Conservation (phyloP, 2,113 vertebrate species). For the Pomatostomus ruficeps region DNA sequence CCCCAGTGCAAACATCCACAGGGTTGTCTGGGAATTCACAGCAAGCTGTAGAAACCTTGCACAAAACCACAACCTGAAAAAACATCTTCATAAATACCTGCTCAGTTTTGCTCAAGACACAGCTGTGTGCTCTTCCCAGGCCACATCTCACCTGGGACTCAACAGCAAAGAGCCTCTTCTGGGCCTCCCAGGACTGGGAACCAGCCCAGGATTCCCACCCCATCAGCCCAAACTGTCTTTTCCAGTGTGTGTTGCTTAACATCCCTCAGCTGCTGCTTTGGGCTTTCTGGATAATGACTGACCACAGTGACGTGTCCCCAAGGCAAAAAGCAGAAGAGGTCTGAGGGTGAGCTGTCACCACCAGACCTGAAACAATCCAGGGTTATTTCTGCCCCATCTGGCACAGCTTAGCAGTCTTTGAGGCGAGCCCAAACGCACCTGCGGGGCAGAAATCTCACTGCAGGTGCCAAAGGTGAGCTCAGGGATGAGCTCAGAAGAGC, state of each 20-base stretch:
- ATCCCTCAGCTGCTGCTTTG: background rate
- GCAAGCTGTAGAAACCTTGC: background rate
- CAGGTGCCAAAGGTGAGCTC: slow-evolving; percentile 56
- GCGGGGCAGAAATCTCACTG: background rate
- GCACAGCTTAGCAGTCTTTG: background rate
- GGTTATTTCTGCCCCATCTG: background rate
- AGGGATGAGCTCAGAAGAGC: slow-evolving; percentile 45
- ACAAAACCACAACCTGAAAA: background rate
- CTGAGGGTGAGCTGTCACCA: background rate
- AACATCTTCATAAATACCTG: background rate
- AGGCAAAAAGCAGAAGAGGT: slow-evolving; percentile 12
- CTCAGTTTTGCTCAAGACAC: background rate
- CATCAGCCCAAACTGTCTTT: background rate
- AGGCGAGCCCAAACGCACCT: background rate
- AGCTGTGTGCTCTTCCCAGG: background rate
- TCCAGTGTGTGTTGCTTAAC: slow-evolving; percentile 6
- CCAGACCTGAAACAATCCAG: background rate
- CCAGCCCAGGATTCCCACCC: background rate
- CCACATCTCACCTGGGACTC: background rate
- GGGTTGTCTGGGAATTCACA: slow-evolving; percentile 2
- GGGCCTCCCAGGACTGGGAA: background rate
- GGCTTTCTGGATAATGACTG: background rate
- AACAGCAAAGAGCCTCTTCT: background rate
- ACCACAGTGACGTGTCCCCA: background rate
- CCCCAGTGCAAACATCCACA: background rate